Percentiles rank a stretch among this genome's conserved stretches.
Conservation (phyloP, 2,888 invertebrate species). For the Philaethria dido region DNA sequence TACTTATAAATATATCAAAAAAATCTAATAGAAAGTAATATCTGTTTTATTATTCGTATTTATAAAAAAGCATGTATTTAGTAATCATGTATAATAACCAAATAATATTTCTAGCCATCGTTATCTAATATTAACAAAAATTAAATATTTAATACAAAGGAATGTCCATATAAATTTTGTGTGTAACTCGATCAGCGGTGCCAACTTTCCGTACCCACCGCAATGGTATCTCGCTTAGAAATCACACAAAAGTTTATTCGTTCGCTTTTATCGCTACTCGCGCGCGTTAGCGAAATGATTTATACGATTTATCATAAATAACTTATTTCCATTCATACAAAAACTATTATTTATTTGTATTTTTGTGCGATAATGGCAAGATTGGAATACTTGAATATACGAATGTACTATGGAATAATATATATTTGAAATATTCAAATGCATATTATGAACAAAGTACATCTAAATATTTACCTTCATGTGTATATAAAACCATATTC, state of each 20-base stretch:
- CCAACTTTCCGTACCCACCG: slow-evolving; percentile 50
- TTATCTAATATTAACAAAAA: background rate
- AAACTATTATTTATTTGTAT: slow-evolving; percentile 60
- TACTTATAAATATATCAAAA: too few relatives aligned
- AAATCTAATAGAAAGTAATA: too few relatives aligned
- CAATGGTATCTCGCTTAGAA: slow-evolving; percentile 70
- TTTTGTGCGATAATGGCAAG: slow-evolving; percentile 54
- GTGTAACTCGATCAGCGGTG: slow-evolving; percentile 35
- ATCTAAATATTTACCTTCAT: too few relatives aligned
- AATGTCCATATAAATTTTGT: slow-evolving; percentile 40
- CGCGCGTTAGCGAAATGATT: slow-evolving; percentile 80
- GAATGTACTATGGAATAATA: background rate
- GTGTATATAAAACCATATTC: too few relatives aligned
- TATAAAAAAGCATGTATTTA: too few relatives aligned
- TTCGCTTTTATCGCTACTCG: slow-evolving; percentile 75
- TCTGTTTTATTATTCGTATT: too few relatives aligned
- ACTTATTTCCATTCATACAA: slow-evolving; percentile 73
- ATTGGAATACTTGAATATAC: slow-evolving; percentile 42
- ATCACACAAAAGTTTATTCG: slow-evolving; percentile 81
- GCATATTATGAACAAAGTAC: too few relatives aligned
- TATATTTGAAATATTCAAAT: background rate
- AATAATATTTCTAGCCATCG: background rate
- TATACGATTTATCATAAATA: slow-evolving; percentile 83
- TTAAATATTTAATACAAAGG: slow-evolving; percentile 1
- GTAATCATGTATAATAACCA: background rate